phyloP scores from a whole-genome alignment of 2,797 vertebrate species.

The Pangasius macronema region DNA sequence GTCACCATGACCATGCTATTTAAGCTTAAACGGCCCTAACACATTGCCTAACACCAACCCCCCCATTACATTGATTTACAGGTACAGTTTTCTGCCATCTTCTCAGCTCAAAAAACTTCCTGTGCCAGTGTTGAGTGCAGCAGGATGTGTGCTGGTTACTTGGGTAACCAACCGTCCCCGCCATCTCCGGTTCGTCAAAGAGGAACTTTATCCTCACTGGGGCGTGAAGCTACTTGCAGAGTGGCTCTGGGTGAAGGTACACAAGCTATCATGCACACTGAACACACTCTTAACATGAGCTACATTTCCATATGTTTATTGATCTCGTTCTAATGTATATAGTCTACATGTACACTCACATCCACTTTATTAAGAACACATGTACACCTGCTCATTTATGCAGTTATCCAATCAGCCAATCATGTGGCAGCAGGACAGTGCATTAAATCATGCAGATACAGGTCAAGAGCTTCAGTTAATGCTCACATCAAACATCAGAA shows the following conservation, averaged over 20 bases:
- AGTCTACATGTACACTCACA: neutral
- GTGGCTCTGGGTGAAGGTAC: slow-evolving; percentile 96
- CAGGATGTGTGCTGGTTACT: slow-evolving; percentile 83
- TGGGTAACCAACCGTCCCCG: slow-evolving; percentile 96
- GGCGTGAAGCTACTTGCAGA: slow-evolving; percentile 81
- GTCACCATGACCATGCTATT: neutral
- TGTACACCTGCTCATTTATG: neutral
- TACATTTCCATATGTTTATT: neutral
- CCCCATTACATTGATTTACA: slow-evolving; percentile 55
- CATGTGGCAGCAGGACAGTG: neutral
- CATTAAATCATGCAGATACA: neutral
- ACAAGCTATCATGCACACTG: neutral
- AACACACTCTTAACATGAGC: neutral
- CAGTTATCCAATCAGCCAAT: neutral
- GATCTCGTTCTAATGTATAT: neutral
- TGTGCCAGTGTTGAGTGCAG: slow-evolving; percentile 77
- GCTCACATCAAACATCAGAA: neutral
- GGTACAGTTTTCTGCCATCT: slow-evolving; percentile 83
- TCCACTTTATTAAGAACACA: neutral
- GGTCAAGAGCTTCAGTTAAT: neutral
- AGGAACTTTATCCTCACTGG: slow-evolving; percentile 93
- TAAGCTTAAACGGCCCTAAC: neutral
- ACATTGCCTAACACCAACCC: neutral
- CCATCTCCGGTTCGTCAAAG: slow-evolving; percentile 83
- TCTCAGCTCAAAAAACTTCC: slow-evolving; percentile 87